These are phyloP conservation scores for Pogonomyrmex barbatus DNA, from an alignment of 1,140 invertebrate species.

Conservation along the genomic window DNA sequence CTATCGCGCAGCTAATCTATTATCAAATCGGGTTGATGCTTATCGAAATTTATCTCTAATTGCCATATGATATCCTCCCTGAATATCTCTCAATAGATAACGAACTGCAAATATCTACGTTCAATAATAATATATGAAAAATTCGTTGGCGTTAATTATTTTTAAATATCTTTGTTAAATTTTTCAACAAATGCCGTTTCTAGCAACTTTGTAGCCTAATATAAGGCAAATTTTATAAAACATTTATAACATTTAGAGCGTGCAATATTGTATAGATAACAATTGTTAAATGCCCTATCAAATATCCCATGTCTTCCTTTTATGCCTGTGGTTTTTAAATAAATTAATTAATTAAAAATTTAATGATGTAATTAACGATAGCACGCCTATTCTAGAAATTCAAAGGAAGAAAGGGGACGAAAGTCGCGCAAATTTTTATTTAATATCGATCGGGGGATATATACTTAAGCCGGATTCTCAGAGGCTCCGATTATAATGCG, in stretches of 20 bases:
- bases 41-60: constrained; percentile 30
- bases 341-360: neutral
- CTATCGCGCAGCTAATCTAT: constrained; percentile 12
- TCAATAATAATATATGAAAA: neutral
- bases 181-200: neutral
- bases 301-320: too few relatives aligned
- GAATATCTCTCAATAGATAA: constrained; percentile 24
- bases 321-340: neutral
- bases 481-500: constrained; percentile 5
- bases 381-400: neutral
- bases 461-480: constrained; percentile 10
- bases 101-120: neutral
- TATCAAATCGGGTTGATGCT: constrained; percentile 4
- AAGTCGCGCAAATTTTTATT: neutral
- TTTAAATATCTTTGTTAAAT: neutral
- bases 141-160: neutral
- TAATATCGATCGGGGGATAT: neutral
- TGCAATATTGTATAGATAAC: neutral
- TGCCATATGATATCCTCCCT: neutral
- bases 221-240: neutral
- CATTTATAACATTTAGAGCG: neutral
- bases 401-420: constrained; percentile 8
- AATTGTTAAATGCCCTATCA: too few relatives aligned
- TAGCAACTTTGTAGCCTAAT: neutral
- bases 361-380: neutral